Conservation (phyloP, 2,797 vertebrate species). For the Cirrhinus molitorella region DNA sequence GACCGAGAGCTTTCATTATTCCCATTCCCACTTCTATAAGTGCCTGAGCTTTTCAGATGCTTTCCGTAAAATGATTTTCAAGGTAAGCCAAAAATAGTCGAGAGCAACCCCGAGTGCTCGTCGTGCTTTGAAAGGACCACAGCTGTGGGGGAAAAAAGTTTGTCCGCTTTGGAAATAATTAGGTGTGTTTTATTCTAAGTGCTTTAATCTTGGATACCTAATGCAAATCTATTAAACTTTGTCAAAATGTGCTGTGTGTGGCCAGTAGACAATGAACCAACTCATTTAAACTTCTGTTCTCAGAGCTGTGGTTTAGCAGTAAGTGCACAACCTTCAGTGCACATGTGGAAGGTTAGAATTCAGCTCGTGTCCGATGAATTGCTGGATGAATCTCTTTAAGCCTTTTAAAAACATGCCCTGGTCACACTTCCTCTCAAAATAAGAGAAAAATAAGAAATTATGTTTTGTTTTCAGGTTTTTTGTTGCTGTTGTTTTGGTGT, state of each 20-base stretch:
- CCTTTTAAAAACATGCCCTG: not conserved
- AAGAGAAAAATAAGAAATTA: no score
- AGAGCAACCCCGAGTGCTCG: constrained; percentile 9
- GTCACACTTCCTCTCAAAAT: not conserved
- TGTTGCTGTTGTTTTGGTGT: no score
- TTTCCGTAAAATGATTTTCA: constrained; percentile 60
- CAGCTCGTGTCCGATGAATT: no score
- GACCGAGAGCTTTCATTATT: constrained; percentile 51
- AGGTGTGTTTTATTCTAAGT: constrained; percentile 28
- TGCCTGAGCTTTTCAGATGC: constrained; percentile 38
- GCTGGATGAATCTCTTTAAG: not conserved
- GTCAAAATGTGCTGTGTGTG: not conserved
- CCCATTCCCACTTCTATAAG: constrained; percentile 52
- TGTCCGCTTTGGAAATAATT: constrained; percentile 27
- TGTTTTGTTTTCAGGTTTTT: no score
- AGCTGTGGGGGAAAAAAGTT: constrained; percentile 25
- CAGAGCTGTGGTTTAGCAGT: not conserved
- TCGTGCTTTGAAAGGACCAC: not conserved
- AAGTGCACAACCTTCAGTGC: not conserved
- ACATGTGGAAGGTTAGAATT: not conserved
- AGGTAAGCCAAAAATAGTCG: constrained; percentile 51
- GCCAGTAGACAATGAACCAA: not conserved
- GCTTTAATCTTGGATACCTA: constrained; percentile 34
- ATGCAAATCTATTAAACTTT: constrained; percentile 17
- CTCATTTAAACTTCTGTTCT: not conserved